phyloP scores from a whole-genome alignment of 1,140 invertebrate species.

The Diprion similis region DNA sequence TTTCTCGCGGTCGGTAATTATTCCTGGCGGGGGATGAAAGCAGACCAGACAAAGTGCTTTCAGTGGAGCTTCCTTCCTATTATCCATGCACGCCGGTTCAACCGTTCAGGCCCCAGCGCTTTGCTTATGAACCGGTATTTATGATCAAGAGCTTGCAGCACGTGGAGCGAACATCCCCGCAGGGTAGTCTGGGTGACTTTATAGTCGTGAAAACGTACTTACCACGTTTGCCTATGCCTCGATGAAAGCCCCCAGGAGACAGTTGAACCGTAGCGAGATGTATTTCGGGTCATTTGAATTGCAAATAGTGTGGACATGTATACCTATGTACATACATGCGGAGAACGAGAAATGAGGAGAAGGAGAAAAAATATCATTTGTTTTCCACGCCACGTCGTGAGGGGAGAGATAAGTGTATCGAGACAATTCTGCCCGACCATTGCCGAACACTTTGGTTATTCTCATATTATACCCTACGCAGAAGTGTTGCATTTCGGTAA shows the following conservation, averaged over 20 bases:
- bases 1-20: conserved; percentile 39
- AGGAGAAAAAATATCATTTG: neutral
- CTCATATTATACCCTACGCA: too few species aligned
- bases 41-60: conserved; percentile 45
- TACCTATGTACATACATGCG: too few species aligned
- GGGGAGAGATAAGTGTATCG: neutral
- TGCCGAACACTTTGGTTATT: neutral
- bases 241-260: neutral
- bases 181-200: neutral
- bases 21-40: conserved; percentile 32
- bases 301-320: too few species aligned
- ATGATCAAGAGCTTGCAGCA: conserved; percentile 27
- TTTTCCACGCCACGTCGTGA: neutral
- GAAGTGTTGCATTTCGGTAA: too few species aligned
- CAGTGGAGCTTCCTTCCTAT: conserved; percentile 47
- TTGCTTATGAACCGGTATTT: conserved; percentile 55
- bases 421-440: neutral
- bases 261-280: neutral
- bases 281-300: neutral
- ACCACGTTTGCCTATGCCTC: neutral
- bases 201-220: neutral
- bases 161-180: neutral
- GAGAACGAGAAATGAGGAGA: too few species aligned
- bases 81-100: conserved; percentile 45
- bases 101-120: conserved; percentile 37